These are phyloP conservation scores for Microctenopoma stevenorrisi DNA, from an alignment of 2,797 vertebrate genomes.

Conservation along the genomic window DNA sequence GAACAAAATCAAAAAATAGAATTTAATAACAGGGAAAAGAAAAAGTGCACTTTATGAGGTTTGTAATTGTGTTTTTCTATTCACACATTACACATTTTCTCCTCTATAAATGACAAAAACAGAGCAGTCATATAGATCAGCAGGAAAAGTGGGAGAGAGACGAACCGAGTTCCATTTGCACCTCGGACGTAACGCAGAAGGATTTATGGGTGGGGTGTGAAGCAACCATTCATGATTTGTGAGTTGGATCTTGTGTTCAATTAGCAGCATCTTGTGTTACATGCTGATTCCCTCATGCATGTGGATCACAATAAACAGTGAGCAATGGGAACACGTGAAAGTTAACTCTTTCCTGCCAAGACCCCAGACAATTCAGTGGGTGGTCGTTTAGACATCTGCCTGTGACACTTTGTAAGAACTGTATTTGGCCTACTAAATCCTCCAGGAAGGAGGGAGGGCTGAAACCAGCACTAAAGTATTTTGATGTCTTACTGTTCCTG, in stretches of 20 bases:
- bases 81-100: constrained; percentile 9
- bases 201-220: constrained; percentile 73
- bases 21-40: not conserved
- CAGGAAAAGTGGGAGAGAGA: constrained; percentile 23
- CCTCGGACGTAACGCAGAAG: constrained; percentile 52
- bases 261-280: constrained; percentile 65
- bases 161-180: constrained; percentile 60
- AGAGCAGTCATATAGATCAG: constrained; percentile 25
- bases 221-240: constrained; percentile 69
- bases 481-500: not conserved
- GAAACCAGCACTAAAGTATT: not conserved
- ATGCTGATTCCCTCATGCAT: constrained; percentile 32
- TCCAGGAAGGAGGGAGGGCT: not conserved
- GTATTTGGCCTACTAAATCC: constrained; percentile 24
- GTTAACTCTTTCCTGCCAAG: constrained; percentile 15
- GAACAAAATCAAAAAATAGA: not conserved
- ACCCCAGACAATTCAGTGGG: constrained; percentile 29
- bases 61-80: constrained; percentile 19
- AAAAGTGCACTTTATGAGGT: constrained; percentile 5
- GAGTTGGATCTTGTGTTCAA: constrained; percentile 62
- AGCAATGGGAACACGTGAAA: constrained; percentile 37
- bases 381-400: constrained; percentile 36
- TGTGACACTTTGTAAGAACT: constrained; percentile 8
- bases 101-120: constrained; percentile 20
- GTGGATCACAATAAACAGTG: constrained; percentile 47